Percentiles rank a stretch among this genome's conserved stretches.
phyloP scores from a whole-genome alignment of 1,140 invertebrate genomes.

The Aphis craccivora region DNA sequence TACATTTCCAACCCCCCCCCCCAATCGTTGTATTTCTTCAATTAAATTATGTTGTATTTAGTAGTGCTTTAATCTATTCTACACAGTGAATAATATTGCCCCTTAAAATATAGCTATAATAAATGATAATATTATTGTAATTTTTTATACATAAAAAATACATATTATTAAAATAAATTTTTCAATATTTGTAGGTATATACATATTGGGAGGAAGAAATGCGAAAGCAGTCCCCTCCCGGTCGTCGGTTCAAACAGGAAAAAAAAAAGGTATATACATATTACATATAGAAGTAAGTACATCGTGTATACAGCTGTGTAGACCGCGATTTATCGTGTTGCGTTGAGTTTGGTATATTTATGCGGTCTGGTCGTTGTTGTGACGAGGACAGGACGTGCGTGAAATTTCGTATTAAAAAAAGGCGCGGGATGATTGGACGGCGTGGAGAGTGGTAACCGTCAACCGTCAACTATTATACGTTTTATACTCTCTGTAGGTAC shows the following conservation, averaged over 20 bases:
- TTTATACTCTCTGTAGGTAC: background rate
- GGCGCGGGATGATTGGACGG: background rate
- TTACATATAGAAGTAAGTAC: no score
- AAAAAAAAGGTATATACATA: no score
- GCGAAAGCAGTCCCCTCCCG: no score
- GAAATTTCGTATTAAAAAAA: conserved; percentile 7
- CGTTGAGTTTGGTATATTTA: background rate
- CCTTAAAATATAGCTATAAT: no score
- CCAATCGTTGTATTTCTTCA: no score
- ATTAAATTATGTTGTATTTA: no score
- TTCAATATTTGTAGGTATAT: background rate
- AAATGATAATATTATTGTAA: background rate
- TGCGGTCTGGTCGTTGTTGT: background rate
- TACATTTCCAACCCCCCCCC: no score
- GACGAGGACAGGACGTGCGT: conserved; percentile 1
- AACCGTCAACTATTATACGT: background rate
- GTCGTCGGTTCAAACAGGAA: no score
- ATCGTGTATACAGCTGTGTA: background rate
- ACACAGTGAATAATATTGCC: no score
- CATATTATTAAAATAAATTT: background rate
- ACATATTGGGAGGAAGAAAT: no score
- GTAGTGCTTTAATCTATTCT: no score
- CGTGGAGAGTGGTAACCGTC: background rate
- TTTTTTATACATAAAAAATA: background rate
- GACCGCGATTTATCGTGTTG: background rate